Evolutionary conservation across 2,888 invertebrate species (phyloP), one percentile per base, ranked within the genome.

Genomic region (Gastracanthus pulcherrimus): DNA sequence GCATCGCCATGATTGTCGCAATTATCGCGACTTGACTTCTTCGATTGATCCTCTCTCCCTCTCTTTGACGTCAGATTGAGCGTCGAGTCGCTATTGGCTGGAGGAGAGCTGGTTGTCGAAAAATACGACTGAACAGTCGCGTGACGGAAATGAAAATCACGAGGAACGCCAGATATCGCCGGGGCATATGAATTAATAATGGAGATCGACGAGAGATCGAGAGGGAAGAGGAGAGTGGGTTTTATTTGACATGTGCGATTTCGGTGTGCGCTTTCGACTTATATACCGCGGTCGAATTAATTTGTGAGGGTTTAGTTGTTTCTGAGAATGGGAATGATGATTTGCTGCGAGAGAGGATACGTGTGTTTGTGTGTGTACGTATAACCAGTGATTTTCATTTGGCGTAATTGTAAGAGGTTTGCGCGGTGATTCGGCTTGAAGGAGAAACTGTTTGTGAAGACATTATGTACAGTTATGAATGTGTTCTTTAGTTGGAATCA

Each of bases 1-100:
- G 87, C 87, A 85, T 87, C 86, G 83, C 80, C 86, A 87, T 89
- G 90, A 90, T 90, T 91, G 89, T 87, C 85, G 87, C 91, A 91
- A 91, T 91, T 90, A 90, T 89, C 86, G 88, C 88, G 87, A 90
- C 89, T 91, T 91, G 90, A 90, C 91, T 71, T 90, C 86, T 85
- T 84, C 87, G 89, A 89, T 91, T 91, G 90, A 90, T 90, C 90
- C 87, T 88, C 77, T 74, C n/a, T n/a, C n/a, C 79, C 70, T 80
- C 77, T 13, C 55, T 0, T 72, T 88, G 88, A 89, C 88, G 86
- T 89, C 88, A 88, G 26, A n/a, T 0, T 29, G 45, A 19, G 36
- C 66, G 38, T 19, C 45, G 45, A n/a, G n/a, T n/a, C n/a, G n/a
- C n/a, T n/a, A n/a, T n/a, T n/a, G n/a, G n/a, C 31, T 2, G 16